Percentiles rank a stretch among this genome's conserved stretches.
phyloP scores from a whole-genome alignment of 2,113 vertebrate genomes.

The Eira barbara region DNA sequence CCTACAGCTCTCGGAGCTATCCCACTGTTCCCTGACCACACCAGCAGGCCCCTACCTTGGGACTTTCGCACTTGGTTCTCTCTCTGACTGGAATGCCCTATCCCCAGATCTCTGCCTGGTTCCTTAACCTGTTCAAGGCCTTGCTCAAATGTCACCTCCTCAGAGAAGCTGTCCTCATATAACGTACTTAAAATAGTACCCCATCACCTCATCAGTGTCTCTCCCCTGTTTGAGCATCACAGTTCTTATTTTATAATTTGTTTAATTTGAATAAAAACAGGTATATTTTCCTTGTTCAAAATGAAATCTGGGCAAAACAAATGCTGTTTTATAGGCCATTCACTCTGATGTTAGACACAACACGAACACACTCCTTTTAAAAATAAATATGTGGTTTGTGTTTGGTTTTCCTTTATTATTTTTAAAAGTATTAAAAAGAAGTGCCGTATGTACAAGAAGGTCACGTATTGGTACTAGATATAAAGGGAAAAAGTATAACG shows the following conservation, averaged over 20 bases:
- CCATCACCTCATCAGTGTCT: background rate
- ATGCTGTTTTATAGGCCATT: constrained; percentile 23
- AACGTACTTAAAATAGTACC: background rate
- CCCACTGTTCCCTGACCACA: background rate
- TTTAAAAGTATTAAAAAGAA: constrained; percentile 3
- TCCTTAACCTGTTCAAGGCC: background rate
- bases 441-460: background rate
- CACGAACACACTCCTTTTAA: constrained; percentile 40
- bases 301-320: constrained; percentile 55
- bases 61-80: background rate
- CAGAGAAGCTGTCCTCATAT: background rate
- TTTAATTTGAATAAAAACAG: constrained; percentile 44
- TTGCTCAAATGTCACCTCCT: background rate
- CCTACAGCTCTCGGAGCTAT: background rate
- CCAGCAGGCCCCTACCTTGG: background rate
- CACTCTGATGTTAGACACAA: constrained; percentile 29
- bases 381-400: constrained; percentile 55
- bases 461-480: background rate
- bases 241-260: background rate
- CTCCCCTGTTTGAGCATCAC: constrained; percentile 52
- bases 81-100: background rate
- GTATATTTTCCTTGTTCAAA: background rate
- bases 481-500: background rate
- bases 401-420: background rate
- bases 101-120: background rate